phyloP scores from a whole-genome alignment of 2,797 vertebrate genomes.

The Arctocebus calabarensis region DNA sequence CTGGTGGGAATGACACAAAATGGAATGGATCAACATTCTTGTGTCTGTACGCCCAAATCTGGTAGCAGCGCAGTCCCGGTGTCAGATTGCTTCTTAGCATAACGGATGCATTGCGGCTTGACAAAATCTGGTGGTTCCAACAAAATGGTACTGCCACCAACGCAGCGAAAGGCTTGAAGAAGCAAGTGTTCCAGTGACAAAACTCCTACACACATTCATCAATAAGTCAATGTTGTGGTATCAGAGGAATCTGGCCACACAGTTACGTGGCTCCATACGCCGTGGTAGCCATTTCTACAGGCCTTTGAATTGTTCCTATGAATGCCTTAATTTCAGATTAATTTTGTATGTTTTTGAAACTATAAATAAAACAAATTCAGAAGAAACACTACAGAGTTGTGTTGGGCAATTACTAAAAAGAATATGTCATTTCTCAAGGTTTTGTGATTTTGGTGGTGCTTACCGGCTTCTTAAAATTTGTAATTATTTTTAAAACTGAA shows the following conservation, averaged over 20 bases:
- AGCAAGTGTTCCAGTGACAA: slow-evolving; percentile 23
- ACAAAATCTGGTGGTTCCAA: slow-evolving; percentile 35
- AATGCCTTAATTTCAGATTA: neutral
- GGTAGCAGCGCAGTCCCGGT: rapidly evolving
- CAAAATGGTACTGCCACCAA: slow-evolving; percentile 48
- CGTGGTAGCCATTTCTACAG: neutral
- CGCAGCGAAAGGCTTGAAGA: slow-evolving; percentile 6
- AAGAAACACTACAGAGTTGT: neutral
- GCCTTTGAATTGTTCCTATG: neutral
- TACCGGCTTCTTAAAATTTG: neutral
- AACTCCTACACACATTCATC: neutral
- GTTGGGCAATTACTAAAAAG: neutral
- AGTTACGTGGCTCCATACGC: neutral
- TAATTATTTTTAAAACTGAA: neutral
- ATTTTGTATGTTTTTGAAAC: neutral
- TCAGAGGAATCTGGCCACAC: neutral
- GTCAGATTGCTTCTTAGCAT: neutral
- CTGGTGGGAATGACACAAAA: neutral
- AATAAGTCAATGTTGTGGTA: neutral
- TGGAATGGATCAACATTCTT: neutral
- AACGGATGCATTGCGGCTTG: neutral
- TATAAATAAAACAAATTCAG: neutral
- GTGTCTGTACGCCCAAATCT: neutral
- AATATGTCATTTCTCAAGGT: neutral
- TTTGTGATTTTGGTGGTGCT: neutral